A percentile compares a stretch with the other conserved stretches of the same genome.
Evolutionary conservation across 2,113 vertebrate species (phyloP).

Genomic region (Dinomys branickii): DNA sequence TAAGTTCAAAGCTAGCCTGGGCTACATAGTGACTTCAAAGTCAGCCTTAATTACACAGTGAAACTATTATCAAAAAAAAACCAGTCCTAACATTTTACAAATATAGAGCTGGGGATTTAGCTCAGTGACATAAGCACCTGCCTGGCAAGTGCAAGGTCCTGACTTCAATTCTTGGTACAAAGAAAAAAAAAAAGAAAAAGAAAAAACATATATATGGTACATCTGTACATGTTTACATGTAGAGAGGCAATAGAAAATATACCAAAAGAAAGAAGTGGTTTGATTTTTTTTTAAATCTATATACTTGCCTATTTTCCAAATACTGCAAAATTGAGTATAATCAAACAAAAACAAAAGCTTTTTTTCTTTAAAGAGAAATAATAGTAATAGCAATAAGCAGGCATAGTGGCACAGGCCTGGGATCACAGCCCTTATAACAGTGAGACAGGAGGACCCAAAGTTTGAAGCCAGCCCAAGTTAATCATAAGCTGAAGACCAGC

Average conservation of each 20-base stretch:
- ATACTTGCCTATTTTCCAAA: neutral
- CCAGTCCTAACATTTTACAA: neutral
- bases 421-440: neutral
- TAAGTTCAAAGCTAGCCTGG: neutral
- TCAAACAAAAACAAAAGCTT: neutral
- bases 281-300: neutral
- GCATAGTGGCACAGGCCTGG: neutral
- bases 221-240: neutral
- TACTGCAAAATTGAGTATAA: neutral
- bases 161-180: too few species aligned
- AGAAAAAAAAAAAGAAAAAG: too few species aligned
- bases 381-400: neutral
- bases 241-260: neutral
- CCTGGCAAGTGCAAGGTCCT: too few species aligned
- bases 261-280: neutral
- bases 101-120: too few species aligned
- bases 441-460: neutral
- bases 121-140: too few species aligned
- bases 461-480: neutral
- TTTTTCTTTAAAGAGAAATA: neutral
- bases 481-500: neutral
- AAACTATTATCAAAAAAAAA: neutral
- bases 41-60: neutral
- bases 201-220: too few species aligned
- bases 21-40: neutral